Evolutionary conservation across 2,888 invertebrate species (phyloP).

Genomic region (Zygogramma bicolorata): DNA sequence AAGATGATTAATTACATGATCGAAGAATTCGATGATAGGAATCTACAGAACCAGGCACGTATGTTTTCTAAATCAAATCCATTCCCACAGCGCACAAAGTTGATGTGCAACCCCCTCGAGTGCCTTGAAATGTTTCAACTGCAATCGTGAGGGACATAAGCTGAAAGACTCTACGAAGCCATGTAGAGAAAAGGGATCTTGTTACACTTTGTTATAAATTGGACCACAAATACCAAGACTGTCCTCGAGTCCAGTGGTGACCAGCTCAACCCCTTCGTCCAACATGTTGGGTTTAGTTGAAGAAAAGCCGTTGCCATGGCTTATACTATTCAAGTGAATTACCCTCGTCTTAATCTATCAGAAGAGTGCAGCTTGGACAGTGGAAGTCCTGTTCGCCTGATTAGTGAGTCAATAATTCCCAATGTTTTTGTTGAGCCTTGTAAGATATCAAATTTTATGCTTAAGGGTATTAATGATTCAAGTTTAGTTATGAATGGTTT

Average conservation of each 20-base stretch:
- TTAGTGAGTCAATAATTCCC: not conserved
- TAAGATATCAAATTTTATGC: not conserved
- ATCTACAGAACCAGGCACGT: conserved; percentile 24
- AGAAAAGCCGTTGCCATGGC: not conserved
- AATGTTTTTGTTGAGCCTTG: not conserved
- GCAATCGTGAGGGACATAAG: too few relatives aligned
- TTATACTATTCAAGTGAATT: not conserved
- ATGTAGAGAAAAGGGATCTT: conserved; percentile 30
- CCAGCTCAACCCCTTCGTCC: too few relatives aligned
- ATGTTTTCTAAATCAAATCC: conserved; percentile 5
- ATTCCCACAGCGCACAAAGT: not conserved
- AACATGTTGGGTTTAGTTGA: not conserved
- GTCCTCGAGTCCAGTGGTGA: too few relatives aligned
- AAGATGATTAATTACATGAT: conserved; percentile 36
- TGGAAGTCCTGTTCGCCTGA: not conserved
- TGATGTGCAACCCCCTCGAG: too few relatives aligned
- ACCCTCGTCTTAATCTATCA: not conserved
- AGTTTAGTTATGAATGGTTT: not conserved
- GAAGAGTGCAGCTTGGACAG: not conserved
- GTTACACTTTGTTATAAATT: conserved; percentile 59
- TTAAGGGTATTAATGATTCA: not conserved
- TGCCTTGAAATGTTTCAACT: too few relatives aligned
- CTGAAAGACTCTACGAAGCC: conserved; percentile 27
- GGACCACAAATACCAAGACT: conserved; percentile 25
- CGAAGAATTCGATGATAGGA: conserved; percentile 33